Conservation (phyloP, 2,888 invertebrate species). For the Acanthosepion pharaonis region DNA sequence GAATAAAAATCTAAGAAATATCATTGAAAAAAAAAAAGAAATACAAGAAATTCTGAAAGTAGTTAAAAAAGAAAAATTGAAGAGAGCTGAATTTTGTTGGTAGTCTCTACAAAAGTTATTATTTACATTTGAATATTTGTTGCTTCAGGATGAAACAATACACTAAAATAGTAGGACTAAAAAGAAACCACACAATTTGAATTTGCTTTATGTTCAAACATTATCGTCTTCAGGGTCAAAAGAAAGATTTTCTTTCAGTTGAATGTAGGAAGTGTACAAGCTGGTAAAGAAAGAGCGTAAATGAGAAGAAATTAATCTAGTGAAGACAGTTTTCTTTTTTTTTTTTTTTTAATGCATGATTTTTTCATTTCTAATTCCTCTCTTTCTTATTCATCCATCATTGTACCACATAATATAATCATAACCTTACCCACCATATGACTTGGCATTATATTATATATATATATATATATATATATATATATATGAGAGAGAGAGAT, state of each 20-base stretch:
- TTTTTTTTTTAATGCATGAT: too few species aligned
- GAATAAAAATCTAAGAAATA: too few species aligned
- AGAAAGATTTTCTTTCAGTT: too few species aligned
- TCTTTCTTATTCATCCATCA: background rate
- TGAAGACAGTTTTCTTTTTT: background rate
- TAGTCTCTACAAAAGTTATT: background rate
- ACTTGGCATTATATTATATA: background rate
- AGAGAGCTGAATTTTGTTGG: background rate
- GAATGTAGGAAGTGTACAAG: background rate
- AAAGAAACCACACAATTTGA: constrained; percentile 17
- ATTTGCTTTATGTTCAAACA: background rate
- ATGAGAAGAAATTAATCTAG: background rate
- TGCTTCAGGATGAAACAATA: background rate
- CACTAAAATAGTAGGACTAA: background rate
- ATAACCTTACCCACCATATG: background rate
- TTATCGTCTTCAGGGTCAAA: background rate
- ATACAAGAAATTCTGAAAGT: too few species aligned
- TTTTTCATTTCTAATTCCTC: background rate
- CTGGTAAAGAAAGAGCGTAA: background rate
- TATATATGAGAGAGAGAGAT: background rate
- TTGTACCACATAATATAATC: background rate
- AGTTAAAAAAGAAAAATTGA: background rate
- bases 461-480: background rate
- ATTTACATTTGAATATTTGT: background rate
- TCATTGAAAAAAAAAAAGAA: too few species aligned